Percentiles rank a stretch among this genome's conserved stretches.
phyloP scores from a whole-genome alignment of 2,797 vertebrate species.

The Sebastes variabilis region DNA sequence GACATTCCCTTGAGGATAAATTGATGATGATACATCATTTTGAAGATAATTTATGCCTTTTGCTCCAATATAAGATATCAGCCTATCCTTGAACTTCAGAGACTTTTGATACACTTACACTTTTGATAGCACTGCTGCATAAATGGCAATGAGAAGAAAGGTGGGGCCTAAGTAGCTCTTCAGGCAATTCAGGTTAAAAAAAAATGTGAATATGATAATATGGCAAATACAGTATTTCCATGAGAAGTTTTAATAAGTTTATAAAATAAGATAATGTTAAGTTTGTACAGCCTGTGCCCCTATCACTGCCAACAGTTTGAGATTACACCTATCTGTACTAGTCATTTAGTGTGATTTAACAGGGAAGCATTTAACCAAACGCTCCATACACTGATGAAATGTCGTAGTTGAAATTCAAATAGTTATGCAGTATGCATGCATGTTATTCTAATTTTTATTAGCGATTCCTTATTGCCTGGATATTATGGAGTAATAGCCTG shows the following conservation, averaged over 20 bases:
- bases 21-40: slow-evolving; percentile 6
- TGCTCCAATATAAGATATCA: not conserved
- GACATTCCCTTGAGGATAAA: slow-evolving; percentile 22
- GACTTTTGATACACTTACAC: not conserved
- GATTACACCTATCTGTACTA: not conserved
- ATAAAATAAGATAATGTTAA: not conserved
- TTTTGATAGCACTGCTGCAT: not conserved
- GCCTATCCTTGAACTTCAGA: not conserved
- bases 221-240: not conserved
- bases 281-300: not conserved
- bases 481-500: not conserved
- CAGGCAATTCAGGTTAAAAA: not conserved
- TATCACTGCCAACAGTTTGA: not conserved
- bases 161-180: not conserved
- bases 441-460: not conserved
- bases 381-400: not conserved
- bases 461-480: not conserved
- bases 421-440: not conserved
- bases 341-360: not conserved
- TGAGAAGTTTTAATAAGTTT: not conserved
- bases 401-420: not conserved
- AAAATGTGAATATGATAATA: not conserved
- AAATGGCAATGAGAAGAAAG: not conserved
- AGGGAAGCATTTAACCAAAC: not conserved
- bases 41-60: not conserved